Conservation (phyloP, 2,113 vertebrate species). For the Okapia johnstoni region DNA sequence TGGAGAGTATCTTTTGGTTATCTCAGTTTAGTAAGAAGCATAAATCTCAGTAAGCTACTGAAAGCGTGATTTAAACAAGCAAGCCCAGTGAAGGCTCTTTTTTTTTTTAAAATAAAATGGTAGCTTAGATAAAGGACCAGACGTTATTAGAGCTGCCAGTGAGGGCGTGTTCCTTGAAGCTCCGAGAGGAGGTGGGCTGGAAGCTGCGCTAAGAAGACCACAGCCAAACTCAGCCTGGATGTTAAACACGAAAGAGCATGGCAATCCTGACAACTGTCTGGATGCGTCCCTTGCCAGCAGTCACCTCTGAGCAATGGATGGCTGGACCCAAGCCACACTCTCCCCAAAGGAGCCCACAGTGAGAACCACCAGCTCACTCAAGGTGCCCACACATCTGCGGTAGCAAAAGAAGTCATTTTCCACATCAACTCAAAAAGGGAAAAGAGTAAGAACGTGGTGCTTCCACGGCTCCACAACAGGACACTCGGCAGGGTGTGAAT, state of each 20-base stretch:
- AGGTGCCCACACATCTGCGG: too few relatives aligned
- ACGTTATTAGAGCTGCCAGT: not conserved
- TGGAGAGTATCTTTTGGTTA: not conserved
- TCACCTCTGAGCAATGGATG: too few relatives aligned
- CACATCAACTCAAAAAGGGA: not conserved
- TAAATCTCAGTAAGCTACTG: not conserved
- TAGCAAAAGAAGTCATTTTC: not conserved
- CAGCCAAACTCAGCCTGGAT: fast-evolving
- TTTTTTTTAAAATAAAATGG: not conserved
- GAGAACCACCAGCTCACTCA: not conserved
- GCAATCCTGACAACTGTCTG: too few relatives aligned
- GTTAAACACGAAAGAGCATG: not conserved
- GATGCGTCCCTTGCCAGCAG: fast-evolving
- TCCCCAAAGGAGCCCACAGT: not conserved
- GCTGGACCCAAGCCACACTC: not conserved
- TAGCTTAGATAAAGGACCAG: not conserved
- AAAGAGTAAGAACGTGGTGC: fast-evolving
- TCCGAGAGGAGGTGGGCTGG: not conserved
- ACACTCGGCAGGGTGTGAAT: not conserved
- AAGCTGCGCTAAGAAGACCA: not conserved
- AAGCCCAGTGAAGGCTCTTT: not conserved
- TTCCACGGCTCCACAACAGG: not conserved
- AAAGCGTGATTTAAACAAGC: not conserved
- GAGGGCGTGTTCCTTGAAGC: not conserved
- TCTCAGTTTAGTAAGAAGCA: not conserved